These are phyloP conservation scores for Grallaria varia DNA, from an alignment of 2,113 vertebrate genomes.

Conservation along the genomic window DNA sequence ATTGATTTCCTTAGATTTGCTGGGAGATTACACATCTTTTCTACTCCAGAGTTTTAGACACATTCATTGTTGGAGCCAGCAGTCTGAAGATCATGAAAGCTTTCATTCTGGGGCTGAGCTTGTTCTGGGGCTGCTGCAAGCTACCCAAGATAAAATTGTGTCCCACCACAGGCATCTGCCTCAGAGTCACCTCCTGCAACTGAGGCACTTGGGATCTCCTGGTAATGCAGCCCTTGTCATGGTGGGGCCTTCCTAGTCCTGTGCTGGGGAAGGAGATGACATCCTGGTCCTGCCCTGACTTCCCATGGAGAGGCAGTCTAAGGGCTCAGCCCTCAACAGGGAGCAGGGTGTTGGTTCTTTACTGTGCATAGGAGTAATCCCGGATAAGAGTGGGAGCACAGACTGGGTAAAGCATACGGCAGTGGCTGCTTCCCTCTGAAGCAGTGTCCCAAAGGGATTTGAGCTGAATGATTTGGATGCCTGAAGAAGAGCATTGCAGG, in stretches of 20 bases:
- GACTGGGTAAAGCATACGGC: fast-evolving
- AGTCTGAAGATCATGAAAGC: background rate
- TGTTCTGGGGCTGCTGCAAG: background rate
- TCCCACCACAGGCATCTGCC: background rate
- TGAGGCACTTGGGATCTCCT: background rate
- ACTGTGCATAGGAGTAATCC: background rate
- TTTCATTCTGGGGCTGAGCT: fast-evolving
- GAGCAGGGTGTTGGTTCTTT: background rate
- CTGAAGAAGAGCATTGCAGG: background rate
- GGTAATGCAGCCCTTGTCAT: background rate
- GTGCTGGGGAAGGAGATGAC: background rate
- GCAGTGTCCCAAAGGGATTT: background rate
- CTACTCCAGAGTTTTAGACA: background rate
- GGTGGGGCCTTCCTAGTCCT: background rate
- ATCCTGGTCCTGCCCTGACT: background rate
- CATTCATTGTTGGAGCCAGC: background rate
- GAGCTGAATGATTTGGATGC: background rate
- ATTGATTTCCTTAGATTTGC: background rate
- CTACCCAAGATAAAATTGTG: background rate
- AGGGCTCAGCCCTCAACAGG: background rate
- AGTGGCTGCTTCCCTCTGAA: background rate
- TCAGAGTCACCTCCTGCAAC: background rate
- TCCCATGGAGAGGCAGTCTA: fast-evolving
- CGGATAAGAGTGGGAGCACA: background rate
- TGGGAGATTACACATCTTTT: background rate